Evolutionary conservation across 1,140 invertebrate genomes (phyloP).

Genomic region (Danaus melanippus): DNA sequence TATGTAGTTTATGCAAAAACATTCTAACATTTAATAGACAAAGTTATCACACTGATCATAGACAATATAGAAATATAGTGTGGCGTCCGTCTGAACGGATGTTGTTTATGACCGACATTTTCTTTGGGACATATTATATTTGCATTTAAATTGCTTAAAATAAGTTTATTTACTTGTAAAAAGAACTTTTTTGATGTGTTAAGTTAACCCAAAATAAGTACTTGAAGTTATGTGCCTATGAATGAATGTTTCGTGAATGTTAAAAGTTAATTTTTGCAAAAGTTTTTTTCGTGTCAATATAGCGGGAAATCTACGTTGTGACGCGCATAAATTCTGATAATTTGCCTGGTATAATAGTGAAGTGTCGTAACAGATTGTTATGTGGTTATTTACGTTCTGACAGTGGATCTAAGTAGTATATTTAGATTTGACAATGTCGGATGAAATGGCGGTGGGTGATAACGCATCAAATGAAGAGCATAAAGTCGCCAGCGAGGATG

Average conservation of each 20-base stretch:
- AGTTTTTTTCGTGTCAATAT: conserved; percentile 52
- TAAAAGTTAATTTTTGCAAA: conserved; percentile 22
- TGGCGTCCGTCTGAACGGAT: conserved; percentile 58
- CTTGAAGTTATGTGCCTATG: conserved; percentile 5
- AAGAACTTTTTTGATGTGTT: conserved; percentile 16
- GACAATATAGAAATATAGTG: conserved; percentile 37
- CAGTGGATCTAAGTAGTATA: conserved; percentile 48
- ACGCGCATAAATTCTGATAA: conserved; percentile 58
- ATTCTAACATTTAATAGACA: too few relatives aligned
- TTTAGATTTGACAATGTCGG: conserved; percentile 67
- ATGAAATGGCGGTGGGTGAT: conserved; percentile 67
- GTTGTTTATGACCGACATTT: conserved; percentile 69
- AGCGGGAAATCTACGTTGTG: conserved; percentile 67
- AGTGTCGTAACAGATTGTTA: conserved; percentile 59
- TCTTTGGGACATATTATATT: conserved; percentile 42
- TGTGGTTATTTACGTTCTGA: conserved; percentile 57
- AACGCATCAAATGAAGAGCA: conserved; percentile 46
- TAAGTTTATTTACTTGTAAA: conserved; percentile 19
- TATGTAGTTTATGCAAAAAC: too few relatives aligned
- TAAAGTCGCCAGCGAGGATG: conserved; percentile 24
- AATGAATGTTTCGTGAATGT: not conserved
- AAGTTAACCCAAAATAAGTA: conserved; percentile 1
- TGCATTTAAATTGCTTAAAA: conserved; percentile 33
- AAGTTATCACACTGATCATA: conserved; percentile 2
- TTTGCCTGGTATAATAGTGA: conserved; percentile 37